Evolutionary conservation across 2,888 invertebrate genomes (phyloP), one percentile per base, ranked within the genome.

Genomic region (Bhutanitis thaidina): DNA sequence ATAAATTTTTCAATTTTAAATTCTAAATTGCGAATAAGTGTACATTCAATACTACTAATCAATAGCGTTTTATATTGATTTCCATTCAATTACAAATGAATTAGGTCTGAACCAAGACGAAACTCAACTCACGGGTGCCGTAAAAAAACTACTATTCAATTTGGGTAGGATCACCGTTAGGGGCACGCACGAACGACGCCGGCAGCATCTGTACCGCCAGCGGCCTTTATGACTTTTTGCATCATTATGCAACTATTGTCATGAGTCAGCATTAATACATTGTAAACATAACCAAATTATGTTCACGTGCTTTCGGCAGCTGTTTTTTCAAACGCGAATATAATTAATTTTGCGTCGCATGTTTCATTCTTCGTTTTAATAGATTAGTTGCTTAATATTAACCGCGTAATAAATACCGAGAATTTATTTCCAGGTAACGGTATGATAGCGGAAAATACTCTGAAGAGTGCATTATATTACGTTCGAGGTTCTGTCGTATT

Each of bases 201-300:
- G 64, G 60, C 53, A 58, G 57, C 61, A 12, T 62, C 56, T 27
- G 54, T 60, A 61, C 58, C 65, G 62, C 49, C 61, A 53, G 37
- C 59, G 54, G 55, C 43, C 69, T 74, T 73, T 74, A 65, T 69
- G 58, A 69, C 68, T 84, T 87, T 87, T 86, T 87, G 80, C 85
- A 82, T 65, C 70, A 62, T 77, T 78, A 78, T 86, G 84, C 84
- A 82, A 69, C 77, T 66, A 69, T 72, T 68, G 67, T 65, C 69
- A 60, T 85, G 84, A 86, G 65, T 77, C 74, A 63, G 76, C 87
- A 69, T 68, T 74, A n/a, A 65, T 68, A 58, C 66, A 78, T 81
- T 81, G 77, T 78, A 74, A 77, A 80, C 79, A 80, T 76, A 78
- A 77, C 76, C 67, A 78, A 80, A 78, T 82, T 80, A 80, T 73